A percentile compares a stretch with the other conserved stretches of the same genome.
Conservation (phyloP, 2,888 invertebrate genomes). For the Vesta saturnalis region DNA sequence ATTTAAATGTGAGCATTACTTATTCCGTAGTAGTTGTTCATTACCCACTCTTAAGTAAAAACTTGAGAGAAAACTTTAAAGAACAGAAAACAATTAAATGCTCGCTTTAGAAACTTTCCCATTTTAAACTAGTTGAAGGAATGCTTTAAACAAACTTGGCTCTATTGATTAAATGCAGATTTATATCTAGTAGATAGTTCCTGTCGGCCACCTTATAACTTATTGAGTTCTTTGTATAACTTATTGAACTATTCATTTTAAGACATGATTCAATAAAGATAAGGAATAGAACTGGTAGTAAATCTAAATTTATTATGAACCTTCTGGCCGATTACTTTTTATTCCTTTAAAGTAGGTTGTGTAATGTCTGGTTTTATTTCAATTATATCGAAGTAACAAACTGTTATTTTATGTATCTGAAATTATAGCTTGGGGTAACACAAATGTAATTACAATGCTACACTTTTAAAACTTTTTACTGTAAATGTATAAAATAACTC, state of each 20-base stretch:
- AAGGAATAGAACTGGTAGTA: not conserved
- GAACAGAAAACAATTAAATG: too few relatives aligned
- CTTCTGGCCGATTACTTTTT: not conserved
- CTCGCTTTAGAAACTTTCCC: not conserved
- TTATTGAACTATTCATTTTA: not conserved
- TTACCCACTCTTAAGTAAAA: too few relatives aligned
- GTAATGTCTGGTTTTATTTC: not conserved
- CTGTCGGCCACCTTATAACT: not conserved
- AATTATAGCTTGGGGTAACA: too few relatives aligned
- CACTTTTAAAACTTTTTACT: too few relatives aligned
- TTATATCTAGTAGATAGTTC: not conserved
- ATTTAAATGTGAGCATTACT: too few relatives aligned
- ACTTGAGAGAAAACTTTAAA: too few relatives aligned
- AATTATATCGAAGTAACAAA: too few relatives aligned
- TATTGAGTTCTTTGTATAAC: not conserved
- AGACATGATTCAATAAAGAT: not conserved
- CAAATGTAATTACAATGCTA: too few relatives aligned
- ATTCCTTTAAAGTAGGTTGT: not conserved
- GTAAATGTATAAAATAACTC: too few relatives aligned
- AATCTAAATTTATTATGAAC: not conserved
- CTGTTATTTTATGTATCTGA: too few relatives aligned
- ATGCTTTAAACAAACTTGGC: not conserved
- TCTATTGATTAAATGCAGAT: not conserved
- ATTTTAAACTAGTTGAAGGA: not conserved
- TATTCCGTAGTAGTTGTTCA: too few relatives aligned